phyloP scores from a whole-genome alignment of 1,140 invertebrate genomes.

The Papilio glaucus region DNA sequence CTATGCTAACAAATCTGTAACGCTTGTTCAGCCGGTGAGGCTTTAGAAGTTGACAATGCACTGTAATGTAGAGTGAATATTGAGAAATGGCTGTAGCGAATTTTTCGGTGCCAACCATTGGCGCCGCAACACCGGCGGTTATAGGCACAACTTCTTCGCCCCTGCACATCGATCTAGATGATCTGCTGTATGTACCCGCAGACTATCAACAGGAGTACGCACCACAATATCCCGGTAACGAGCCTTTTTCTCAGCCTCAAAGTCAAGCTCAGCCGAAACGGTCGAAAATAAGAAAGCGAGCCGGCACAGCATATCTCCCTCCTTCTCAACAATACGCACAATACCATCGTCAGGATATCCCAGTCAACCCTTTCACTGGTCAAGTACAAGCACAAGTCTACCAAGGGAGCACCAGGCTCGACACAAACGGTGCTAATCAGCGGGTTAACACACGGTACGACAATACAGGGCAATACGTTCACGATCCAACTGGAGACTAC shows the following conservation, averaged over 20 bases:
- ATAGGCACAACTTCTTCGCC: constrained; percentile 58
- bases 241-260: constrained; percentile 66
- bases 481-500: constrained; percentile 76
- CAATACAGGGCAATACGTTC: constrained; percentile 74
- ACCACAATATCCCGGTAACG: constrained; percentile 58
- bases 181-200: constrained; percentile 72
- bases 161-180: constrained; percentile 65
- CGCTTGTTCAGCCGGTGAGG: constrained; percentile 50
- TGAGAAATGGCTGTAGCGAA: constrained; percentile 75
- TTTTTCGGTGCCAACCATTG: constrained; percentile 63
- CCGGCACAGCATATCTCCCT: constrained; percentile 73
- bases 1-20: constrained; percentile 66
- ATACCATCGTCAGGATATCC: constrained; percentile 66
- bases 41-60: constrained; percentile 65
- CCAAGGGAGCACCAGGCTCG: constrained; percentile 68
- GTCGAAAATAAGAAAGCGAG: constrained; percentile 74
- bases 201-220: constrained; percentile 62
- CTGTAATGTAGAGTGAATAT: constrained; percentile 63
- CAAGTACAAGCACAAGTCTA: constrained; percentile 70
- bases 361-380: constrained; percentile 66
- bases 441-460: constrained; percentile 67
- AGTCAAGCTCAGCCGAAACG: constrained; percentile 57
- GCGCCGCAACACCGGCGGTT: constrained; percentile 62
- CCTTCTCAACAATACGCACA: constrained; percentile 73
- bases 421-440: constrained; percentile 67